phyloP scores from a whole-genome alignment of 2,888 invertebrate species.

The Griposia aprilina region DNA sequence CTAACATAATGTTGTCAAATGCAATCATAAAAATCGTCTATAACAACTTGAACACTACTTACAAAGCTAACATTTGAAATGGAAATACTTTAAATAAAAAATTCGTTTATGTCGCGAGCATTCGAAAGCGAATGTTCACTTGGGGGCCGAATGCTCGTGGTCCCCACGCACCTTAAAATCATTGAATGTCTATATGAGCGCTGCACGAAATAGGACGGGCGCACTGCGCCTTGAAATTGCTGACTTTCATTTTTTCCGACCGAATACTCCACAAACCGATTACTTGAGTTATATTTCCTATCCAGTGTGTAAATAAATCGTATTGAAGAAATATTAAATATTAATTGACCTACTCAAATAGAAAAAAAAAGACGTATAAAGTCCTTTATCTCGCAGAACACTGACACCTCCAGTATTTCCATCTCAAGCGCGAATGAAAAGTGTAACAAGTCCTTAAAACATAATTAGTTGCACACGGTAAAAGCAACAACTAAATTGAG shows the following conservation, averaged over 20 bases:
- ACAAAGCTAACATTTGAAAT: slow-evolving; percentile 51
- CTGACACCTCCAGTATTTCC: slow-evolving; percentile 36
- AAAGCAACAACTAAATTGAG: slow-evolving; percentile 84
- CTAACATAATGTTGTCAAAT: slow-evolving; percentile 78
- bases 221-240: not conserved
- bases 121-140: slow-evolving; percentile 4
- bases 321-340: not conserved
- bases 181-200: not conserved
- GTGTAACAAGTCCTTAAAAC: slow-evolving; percentile 63
- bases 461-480: slow-evolving; percentile 75
- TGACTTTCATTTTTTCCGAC: not conserved
- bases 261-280: not conserved
- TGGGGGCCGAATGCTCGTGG: not conserved
- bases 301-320: not conserved
- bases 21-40: slow-evolving; percentile 74
- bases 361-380: not conserved
- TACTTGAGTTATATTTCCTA: not conserved
- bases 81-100: slow-evolving; percentile 37
- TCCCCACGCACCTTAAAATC: not conserved
- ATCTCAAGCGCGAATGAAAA: slow-evolving; percentile 56
- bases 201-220: not conserved
- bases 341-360: not conserved
- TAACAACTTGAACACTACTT: slow-evolving; percentile 58
- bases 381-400: not conserved
- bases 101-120: not conserved